A percentile compares a stretch with the other conserved stretches of the same genome.
These are phyloP conservation scores for Oligia fasciuncula DNA, from an alignment of 2,888 invertebrate species.

Conservation along the genomic window DNA sequence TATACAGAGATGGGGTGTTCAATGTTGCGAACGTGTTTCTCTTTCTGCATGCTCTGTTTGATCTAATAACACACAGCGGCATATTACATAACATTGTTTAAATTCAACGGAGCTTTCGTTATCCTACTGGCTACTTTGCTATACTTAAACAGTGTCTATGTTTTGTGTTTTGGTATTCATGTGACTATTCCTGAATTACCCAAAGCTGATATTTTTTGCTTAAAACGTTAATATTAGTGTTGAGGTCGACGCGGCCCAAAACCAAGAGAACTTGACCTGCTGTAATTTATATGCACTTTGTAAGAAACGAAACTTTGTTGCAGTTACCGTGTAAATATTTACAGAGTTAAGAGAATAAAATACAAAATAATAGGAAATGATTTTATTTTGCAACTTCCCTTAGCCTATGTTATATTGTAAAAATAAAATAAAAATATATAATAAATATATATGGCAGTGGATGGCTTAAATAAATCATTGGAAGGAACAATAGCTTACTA, in stretches of 20 bases:
- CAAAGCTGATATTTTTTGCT: not conserved
- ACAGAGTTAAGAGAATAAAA: constrained; percentile 32
- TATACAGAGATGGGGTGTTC: constrained; percentile 81
- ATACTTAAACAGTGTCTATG: not conserved
- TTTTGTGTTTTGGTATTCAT: not conserved
- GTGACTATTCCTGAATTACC: not conserved
- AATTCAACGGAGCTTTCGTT: not conserved
- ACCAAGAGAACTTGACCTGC: not conserved
- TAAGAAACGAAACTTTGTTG: not conserved
- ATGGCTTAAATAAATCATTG: not conserved
- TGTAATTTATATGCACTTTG: not conserved
- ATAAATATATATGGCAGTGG: constrained; percentile 3
- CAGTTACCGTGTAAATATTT: constrained; percentile 8
- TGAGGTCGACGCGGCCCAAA: not conserved
- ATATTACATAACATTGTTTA: constrained; percentile 36
- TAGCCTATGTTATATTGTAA: constrained; percentile 3
- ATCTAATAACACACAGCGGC: constrained; percentile 75
- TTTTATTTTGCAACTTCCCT: constrained; percentile 32
- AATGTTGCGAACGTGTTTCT: constrained; percentile 79
- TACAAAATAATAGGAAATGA: constrained; percentile 13
- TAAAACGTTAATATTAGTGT: not conserved
- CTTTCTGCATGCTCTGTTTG: constrained; percentile 82
- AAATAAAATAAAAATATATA: not conserved
- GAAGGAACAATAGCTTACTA: constrained; percentile 4
- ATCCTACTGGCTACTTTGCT: not conserved